A percentile compares a stretch with the other conserved stretches of the same genome.
phyloP scores from a whole-genome alignment of 1,140 invertebrate genomes.

The Thaumetopoea pityocampa region DNA sequence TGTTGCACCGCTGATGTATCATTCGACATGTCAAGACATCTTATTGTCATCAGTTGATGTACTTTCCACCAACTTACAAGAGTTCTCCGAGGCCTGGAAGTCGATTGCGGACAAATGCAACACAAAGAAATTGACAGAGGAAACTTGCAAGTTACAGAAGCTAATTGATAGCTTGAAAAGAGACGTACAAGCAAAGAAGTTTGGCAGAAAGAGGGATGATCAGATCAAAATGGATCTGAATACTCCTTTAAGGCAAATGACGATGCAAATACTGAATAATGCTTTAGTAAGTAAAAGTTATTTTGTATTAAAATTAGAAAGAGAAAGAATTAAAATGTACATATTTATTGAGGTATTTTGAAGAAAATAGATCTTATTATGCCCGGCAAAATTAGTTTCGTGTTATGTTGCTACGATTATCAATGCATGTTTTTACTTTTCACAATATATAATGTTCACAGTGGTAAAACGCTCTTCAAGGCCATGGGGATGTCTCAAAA shows the following conservation, averaged over 20 bases:
- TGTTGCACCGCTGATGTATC: conserved; percentile 33
- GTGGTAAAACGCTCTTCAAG: no score
- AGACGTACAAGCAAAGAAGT: conserved; percentile 25
- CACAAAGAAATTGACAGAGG: conserved; percentile 20
- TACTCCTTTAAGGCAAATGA: conserved; percentile 40
- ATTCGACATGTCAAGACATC: conserved; percentile 25
- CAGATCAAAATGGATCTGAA: conserved; percentile 35
- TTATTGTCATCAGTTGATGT: conserved; percentile 25
- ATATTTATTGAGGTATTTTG: neutral
- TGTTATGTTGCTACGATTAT: no score
- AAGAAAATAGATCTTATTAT: neutral
- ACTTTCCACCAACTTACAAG: conserved; percentile 18
- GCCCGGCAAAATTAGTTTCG: no score
- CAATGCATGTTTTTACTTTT: no score
- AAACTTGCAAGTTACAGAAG: conserved; percentile 21
- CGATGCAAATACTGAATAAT: conserved; percentile 35
- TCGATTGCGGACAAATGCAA: conserved; percentile 16
- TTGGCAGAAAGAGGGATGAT: conserved; percentile 21
- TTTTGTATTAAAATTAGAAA: neutral
- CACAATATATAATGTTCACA: no score
- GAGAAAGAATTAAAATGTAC: neutral
- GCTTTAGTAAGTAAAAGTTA: conserved; percentile 19
- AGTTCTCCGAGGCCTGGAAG: conserved; percentile 25
- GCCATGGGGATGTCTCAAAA: no score
- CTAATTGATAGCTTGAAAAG: conserved; percentile 27